Percentiles rank a stretch among this genome's conserved stretches.
Evolutionary conservation across 2,113 vertebrate species (phyloP).

Genomic region (Tapirus terrestris): DNA sequence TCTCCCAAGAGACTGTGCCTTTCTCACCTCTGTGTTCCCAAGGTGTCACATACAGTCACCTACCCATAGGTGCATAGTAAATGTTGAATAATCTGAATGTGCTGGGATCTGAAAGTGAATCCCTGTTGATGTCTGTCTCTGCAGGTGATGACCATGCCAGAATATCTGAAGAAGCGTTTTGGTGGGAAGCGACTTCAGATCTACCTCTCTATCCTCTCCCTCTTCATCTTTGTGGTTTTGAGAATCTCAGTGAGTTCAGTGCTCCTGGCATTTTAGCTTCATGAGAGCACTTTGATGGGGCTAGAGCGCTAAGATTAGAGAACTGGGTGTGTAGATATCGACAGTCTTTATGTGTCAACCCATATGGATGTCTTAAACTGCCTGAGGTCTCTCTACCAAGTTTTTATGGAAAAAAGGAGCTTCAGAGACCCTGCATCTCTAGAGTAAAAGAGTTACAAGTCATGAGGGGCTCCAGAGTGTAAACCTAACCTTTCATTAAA

Average conservation of each 20-base stretch:
- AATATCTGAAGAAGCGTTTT: constrained; percentile 95
- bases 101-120: neutral
- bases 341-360: neutral
- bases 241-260: constrained; percentile 94
- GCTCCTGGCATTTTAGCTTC: neutral
- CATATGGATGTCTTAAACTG: neutral
- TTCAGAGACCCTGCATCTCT: neutral
- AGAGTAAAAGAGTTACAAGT: neutral
- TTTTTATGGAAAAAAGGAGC: neutral
- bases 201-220: constrained; percentile 93
- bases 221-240: constrained; percentile 92
- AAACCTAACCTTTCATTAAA: neutral
- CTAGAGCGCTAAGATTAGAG: neutral
- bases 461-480: neutral
- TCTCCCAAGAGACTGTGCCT: neutral
- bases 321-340: neutral
- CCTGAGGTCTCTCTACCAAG: neutral
- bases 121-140: neutral
- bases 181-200: constrained; percentile 94
- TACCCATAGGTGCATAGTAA: neutral
- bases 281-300: neutral
- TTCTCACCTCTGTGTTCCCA: neutral
- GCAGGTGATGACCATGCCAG: constrained; percentile 97
- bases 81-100: fast-evolving
- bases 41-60: no score